phyloP scores from a whole-genome alignment of 2,888 invertebrate species.

The Copidosoma aretas region DNA sequence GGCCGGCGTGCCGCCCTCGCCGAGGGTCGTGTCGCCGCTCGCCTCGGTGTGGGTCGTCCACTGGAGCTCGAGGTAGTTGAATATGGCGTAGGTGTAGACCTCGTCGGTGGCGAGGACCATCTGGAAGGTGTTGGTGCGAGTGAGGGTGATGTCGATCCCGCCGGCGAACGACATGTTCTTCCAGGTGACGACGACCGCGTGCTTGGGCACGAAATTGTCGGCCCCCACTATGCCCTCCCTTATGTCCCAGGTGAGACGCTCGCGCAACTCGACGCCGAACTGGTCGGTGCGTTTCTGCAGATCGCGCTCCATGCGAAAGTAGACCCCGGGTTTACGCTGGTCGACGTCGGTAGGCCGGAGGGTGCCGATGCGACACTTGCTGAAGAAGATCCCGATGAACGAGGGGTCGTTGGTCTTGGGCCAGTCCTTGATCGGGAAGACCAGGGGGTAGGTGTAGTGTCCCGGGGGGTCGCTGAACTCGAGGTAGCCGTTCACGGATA shows the following conservation, averaged over 20 bases:
- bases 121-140: conserved; percentile 95
- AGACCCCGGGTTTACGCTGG: conserved; percentile 80
- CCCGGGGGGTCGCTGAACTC: conserved; percentile 92
- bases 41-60: conserved; percentile 94
- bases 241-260: conserved; percentile 87
- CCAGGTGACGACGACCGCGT: conserved; percentile 92
- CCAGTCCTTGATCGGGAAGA: conserved; percentile 87
- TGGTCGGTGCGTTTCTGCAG: conserved; percentile 77
- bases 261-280: conserved; percentile 84
- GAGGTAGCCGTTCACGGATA: conserved; percentile 82
- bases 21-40: conserved; percentile 84
- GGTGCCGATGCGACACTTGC: conserved; percentile 83
- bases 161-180: conserved; percentile 94
- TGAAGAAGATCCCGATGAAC: conserved; percentile 93
- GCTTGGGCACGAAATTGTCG: conserved; percentile 88
- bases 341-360: conserved; percentile 77
- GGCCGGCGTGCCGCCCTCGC: conserved; percentile 87
- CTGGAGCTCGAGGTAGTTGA: conserved; percentile 89
- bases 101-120: conserved; percentile 91
- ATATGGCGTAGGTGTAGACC: conserved; percentile 92
- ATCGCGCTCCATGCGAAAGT: conserved; percentile 79
- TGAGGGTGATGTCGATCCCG: conserved; percentile 81
- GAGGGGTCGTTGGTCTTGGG: conserved; percentile 86
- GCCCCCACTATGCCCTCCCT: conserved; percentile 90
- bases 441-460: conserved; percentile 83